Evolutionary conservation across 2,797 vertebrate genomes (phyloP).

Genomic region (Ceyx erithaca): DNA sequence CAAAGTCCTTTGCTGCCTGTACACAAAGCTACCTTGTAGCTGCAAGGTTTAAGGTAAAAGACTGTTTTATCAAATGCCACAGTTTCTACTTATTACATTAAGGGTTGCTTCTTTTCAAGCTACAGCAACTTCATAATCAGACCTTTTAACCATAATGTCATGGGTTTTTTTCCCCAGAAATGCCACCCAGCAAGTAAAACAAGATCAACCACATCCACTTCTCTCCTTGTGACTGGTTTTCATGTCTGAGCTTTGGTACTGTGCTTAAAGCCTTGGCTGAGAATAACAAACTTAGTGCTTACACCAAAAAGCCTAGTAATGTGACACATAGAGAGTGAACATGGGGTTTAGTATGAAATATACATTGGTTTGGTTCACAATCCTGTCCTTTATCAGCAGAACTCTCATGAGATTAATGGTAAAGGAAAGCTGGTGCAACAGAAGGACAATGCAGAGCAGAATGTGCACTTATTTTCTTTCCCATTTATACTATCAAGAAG

Average conservation of each 20-base stretch:
- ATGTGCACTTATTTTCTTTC: accelerated
- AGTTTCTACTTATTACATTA: background rate
- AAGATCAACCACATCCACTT: background rate
- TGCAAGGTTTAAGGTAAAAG: background rate
- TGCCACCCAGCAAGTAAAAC: background rate
- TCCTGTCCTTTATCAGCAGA: background rate
- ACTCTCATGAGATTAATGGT: background rate
- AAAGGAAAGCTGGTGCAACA: background rate
- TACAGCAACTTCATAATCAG: background rate
- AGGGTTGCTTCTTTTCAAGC: constrained; percentile 6
- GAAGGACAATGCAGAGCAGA: background rate
- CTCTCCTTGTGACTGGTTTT: background rate
- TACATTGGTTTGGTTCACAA: background rate
- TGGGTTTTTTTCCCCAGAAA: background rate
- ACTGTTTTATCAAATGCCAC: background rate
- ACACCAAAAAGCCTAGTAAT: background rate
- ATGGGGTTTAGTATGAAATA: background rate
- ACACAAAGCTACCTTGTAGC: background rate
- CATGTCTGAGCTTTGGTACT: background rate
- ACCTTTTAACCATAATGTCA: background rate
- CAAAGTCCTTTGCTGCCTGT: background rate
- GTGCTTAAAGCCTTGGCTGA: background rate
- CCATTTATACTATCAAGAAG: background rate
- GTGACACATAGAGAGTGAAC: background rate
- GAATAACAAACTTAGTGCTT: background rate